Percentiles rank a stretch among this genome's conserved stretches.
Conservation (phyloP, 2,888 invertebrate genomes). For the Drosophila macrothrix region DNA sequence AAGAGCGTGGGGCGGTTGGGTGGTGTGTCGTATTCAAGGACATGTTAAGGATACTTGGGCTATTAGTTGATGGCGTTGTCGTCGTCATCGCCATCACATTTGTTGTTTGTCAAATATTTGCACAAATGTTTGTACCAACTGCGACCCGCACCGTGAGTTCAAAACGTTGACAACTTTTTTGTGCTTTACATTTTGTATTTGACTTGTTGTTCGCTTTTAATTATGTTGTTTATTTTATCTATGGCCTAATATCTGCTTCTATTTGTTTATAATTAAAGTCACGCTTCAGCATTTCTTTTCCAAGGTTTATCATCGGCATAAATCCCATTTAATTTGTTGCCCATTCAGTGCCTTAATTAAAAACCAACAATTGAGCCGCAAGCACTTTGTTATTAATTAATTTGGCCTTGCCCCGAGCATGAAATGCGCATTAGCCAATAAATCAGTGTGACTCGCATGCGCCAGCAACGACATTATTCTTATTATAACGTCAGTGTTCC, state of each 20-base stretch:
- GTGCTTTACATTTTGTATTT: constrained; percentile 44
- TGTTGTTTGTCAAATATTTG: constrained; percentile 70
- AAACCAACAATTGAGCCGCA: constrained; percentile 66
- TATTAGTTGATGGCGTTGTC: constrained; percentile 64
- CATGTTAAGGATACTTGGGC: constrained; percentile 64
- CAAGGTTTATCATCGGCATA: constrained; percentile 45
- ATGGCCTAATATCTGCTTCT: constrained; percentile 46
- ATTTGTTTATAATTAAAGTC: constrained; percentile 81
- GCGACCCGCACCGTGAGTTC: constrained; percentile 62
- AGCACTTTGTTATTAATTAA: constrained; percentile 74
- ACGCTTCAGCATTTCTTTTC: constrained; percentile 30
- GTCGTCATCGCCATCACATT: constrained; percentile 27
- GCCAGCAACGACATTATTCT: constrained; percentile 35
- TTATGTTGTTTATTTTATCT: constrained; percentile 76
- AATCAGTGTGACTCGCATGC: constrained; percentile 45
- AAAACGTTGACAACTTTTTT: constrained; percentile 52
- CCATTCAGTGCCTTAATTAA: constrained; percentile 73
- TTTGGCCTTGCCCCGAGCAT: constrained; percentile 64
- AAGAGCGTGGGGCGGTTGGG: constrained; percentile 1
- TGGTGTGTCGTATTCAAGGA: constrained; percentile 52
- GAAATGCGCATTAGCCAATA: constrained; percentile 68
- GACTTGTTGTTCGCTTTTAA: constrained; percentile 71
- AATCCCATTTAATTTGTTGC: constrained; percentile 64
- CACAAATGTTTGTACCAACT: constrained; percentile 68
- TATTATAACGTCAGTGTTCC: constrained; percentile 15